Evolutionary conservation across 2,797 vertebrate species (phyloP), one percentile per base, ranked within the genome.

Genomic region (Adrianichthys oophorus): DNA sequence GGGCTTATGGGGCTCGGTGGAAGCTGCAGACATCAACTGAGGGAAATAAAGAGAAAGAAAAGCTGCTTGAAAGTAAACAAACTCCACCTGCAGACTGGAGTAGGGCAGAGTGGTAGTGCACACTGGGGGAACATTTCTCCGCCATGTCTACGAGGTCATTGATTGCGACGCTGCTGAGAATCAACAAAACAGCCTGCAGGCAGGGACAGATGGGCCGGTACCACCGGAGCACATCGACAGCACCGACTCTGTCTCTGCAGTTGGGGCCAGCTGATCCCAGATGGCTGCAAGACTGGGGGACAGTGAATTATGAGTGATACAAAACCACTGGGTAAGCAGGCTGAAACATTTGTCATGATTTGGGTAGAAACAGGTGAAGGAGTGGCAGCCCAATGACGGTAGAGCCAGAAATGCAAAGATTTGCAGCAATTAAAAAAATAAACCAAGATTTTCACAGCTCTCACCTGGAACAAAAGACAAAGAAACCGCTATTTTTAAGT

Each of bases 261-360:
- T 14, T 48, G 49, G 61, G 63, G 69, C 60, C 57, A 59, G 45
- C 43, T 15, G 52, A 68, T 87, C 86, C 83, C 85, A 83, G 80
- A 84, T 82, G 78, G 84, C 72, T 63, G 57, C 78, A 62, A 83
- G 58, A 68, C 65, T 53, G 48, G 50, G 52, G 71, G 76, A 79
- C 70, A 56, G 46, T 89, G 82, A 88, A 76, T 83, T 86, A 86
- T 80, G 85, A 86, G 77, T 62, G 76, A 86, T 83, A 70, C 68
- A 85, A 80, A 91, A 85, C 48, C 74, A 82, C 79, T 74, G 76
- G 82, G 65, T 85, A 84, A 87, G 87, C 84, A 78, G 44, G 59
- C 70, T 4, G 17, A 48, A 32, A 17, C 74, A 79, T 87, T 88
- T 84, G 61, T 90, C 81, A 82, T 77, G 60, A 79, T 82, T 83